These are phyloP conservation scores for Chloroceryle inda DNA, from an alignment of 2,797 vertebrate species.

Conservation along the genomic window DNA sequence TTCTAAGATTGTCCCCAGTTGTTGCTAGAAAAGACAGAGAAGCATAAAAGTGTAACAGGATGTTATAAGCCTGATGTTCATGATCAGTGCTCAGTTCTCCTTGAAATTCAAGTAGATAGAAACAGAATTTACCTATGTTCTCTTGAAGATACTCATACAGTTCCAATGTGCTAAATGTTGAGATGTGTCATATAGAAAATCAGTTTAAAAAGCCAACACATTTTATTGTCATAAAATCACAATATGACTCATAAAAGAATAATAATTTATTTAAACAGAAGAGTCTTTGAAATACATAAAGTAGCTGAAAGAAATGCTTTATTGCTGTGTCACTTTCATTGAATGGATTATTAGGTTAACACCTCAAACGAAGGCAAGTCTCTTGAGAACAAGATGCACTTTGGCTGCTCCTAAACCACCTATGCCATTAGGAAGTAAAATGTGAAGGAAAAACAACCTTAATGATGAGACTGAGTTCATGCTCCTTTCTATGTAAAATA, in stretches of 20 bases:
- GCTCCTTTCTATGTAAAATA: conserved; percentile 38
- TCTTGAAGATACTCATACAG: neutral
- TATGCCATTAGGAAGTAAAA: conserved; percentile 19
- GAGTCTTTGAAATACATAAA: conserved; percentile 2
- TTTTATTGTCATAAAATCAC: conserved; percentile 1
- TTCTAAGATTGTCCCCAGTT: neutral
- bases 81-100: neutral
- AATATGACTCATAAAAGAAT: neutral
- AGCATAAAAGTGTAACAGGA: neutral
- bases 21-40: neutral
- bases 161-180: neutral
- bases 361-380: conserved; percentile 16
- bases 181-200: neutral
- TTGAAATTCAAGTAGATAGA: neutral
- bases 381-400: neutral
- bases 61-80: neutral
- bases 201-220: neutral
- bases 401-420: conserved; percentile 32
- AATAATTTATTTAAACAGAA: neutral
- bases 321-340: neutral
- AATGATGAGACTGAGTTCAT: conserved; percentile 3
- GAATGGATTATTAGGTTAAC: neutral
- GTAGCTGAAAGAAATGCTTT: neutral
- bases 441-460: neutral
- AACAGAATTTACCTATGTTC: neutral